Evolutionary conservation across 2,113 vertebrate genomes (phyloP).

Genomic region (Silurus asotus): DNA sequence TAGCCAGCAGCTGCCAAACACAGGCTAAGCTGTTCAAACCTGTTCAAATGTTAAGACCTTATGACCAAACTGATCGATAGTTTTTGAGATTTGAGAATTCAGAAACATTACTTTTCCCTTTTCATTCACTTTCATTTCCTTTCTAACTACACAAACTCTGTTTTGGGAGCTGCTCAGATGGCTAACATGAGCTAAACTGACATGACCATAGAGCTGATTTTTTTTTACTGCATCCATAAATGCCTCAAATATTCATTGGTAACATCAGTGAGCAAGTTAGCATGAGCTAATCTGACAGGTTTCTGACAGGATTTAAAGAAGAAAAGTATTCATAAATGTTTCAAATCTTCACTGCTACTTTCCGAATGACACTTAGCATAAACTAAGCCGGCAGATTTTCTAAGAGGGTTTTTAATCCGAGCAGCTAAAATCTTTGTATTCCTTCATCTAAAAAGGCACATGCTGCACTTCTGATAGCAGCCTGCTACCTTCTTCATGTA

Average conservation of each 20-base stretch:
- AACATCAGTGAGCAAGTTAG: not conserved
- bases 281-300: not conserved
- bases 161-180: not conserved
- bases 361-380: not conserved
- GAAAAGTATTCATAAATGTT: not conserved
- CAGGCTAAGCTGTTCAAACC: conserved; percentile 6
- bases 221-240: not conserved
- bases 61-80: too few species aligned
- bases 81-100: not conserved
- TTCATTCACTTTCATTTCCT: not conserved
- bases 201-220: not conserved
- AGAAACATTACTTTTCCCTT: not conserved
- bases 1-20: not conserved
- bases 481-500: not conserved
- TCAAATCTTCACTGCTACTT: not conserved
- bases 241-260: not conserved
- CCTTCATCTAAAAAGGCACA: not conserved
- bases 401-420: not conserved
- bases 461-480: not conserved
- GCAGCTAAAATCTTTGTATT: not conserved
- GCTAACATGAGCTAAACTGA: not conserved
- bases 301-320: not conserved
- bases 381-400: not conserved
- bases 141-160: not conserved
- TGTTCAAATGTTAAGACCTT: too few species aligned